Evolutionary conservation across 2,113 vertebrate species (phyloP).

Genomic region (Ictidomys tridecemlineatus): DNA sequence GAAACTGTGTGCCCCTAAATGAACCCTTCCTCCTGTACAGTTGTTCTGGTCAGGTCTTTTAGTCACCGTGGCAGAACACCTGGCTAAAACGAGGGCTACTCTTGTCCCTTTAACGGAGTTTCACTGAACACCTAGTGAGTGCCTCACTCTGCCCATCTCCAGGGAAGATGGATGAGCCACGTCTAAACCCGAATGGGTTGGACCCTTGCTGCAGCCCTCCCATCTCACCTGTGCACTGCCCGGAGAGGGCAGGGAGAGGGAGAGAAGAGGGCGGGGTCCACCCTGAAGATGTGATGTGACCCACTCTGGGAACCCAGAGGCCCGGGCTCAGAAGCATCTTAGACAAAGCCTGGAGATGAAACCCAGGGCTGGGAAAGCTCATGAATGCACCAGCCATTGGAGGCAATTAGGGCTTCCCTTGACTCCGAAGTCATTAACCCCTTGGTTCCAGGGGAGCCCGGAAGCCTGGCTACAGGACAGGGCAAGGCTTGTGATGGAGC

Average conservation of each 20-base stretch:
- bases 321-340: background rate
- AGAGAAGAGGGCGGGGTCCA: background rate
- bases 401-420: background rate
- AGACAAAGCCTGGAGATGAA: conserved; percentile 30
- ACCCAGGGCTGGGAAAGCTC: background rate
- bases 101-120: background rate
- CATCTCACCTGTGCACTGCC: background rate
- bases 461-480: background rate
- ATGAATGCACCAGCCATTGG: background rate
- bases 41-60: no score
- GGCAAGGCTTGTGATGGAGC: background rate
- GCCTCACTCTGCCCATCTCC: background rate
- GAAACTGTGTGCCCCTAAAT: no score
- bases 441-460: background rate
- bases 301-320: background rate
- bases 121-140: background rate
- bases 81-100: background rate
- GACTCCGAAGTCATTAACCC: background rate
- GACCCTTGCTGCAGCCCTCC: background rate
- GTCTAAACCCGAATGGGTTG: background rate
- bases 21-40: no score
- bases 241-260: background rate
- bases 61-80: no score
- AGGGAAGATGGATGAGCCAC: background rate
- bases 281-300: background rate